Evolutionary conservation across 2,888 invertebrate species (phyloP).

Genomic region (Torymus texanus): DNA sequence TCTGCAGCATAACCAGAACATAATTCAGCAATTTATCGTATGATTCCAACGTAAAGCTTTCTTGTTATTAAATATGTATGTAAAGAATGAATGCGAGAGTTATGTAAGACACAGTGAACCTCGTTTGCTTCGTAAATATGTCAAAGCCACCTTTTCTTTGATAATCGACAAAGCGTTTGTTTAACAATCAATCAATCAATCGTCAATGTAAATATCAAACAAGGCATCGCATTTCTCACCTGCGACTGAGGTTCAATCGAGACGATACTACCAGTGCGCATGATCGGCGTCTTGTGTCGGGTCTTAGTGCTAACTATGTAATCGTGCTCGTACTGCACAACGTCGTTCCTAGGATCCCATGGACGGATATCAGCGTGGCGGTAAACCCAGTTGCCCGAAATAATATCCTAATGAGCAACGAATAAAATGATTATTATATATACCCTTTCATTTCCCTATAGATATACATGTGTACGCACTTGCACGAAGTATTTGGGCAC

Average conservation of each 20-base stretch:
- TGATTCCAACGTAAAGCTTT: too few species aligned
- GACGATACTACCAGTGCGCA: constrained; percentile 83
- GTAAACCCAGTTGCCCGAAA: constrained; percentile 83
- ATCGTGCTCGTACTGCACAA: constrained; percentile 90
- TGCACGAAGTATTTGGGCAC: constrained; percentile 85
- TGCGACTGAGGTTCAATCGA: constrained; percentile 79
- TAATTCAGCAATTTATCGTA: not conserved
- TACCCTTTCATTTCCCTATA: not conserved
- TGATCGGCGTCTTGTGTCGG: constrained; percentile 84
- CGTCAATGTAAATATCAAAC: not conserved
- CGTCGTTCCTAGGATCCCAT: constrained; percentile 91
- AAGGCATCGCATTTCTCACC: constrained; percentile 61
- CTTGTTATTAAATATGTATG: too few species aligned
- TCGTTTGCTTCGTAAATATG: too few species aligned
- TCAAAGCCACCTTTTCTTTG: too few species aligned
- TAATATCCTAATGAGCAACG: constrained; percentile 69
- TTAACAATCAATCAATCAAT: too few species aligned
- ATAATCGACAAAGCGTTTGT: too few species aligned
- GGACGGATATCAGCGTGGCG: constrained; percentile 88
- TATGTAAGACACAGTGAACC: too few species aligned
- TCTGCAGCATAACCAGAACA: constrained; percentile 62
- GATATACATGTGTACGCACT: constrained; percentile 64
- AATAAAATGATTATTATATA: too few species aligned
- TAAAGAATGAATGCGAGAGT: too few species aligned
- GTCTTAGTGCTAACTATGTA: constrained; percentile 88